These are phyloP conservation scores for Eulithis testata DNA, from an alignment of 2,888 invertebrate genomes.

Conservation along the genomic window DNA sequence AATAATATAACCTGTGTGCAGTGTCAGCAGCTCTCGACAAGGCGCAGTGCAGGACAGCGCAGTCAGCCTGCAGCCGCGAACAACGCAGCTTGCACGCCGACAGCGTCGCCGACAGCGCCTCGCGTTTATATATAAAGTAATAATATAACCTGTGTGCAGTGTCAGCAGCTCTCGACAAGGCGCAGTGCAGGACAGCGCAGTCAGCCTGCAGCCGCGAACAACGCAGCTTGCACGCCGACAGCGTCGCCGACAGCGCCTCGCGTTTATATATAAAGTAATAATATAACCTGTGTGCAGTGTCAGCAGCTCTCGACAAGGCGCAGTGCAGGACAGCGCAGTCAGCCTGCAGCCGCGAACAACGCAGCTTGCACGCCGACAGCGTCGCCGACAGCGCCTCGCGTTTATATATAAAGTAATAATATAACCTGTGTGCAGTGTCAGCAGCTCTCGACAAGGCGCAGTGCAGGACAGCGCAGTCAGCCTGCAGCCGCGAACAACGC, in stretches of 20 bases:
- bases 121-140: conserved; percentile 67
- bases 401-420: no score
- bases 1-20: no score
- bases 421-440: no score
- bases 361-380: conserved; percentile 90
- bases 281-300: no score
- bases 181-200: no score
- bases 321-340: no score
- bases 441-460: conserved; percentile 91
- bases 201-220: conserved; percentile 64
- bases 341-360: conserved; percentile 69
- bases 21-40: no score
- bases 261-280: conserved; percentile 58
- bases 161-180: no score
- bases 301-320: no score
- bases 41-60: no score
- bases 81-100: not conserved
- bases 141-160: no score
- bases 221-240: conserved; percentile 66
- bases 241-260: conserved; percentile 82
- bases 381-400: conserved; percentile 83
- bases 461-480: conserved; percentile 91
- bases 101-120: conserved; percentile 79
- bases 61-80: not conserved
- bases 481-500: conserved; percentile 87